Evolutionary conservation across 2,888 invertebrate species (phyloP), one percentile per base, ranked within the genome.

Genomic region (Fragum sueziense): DNA sequence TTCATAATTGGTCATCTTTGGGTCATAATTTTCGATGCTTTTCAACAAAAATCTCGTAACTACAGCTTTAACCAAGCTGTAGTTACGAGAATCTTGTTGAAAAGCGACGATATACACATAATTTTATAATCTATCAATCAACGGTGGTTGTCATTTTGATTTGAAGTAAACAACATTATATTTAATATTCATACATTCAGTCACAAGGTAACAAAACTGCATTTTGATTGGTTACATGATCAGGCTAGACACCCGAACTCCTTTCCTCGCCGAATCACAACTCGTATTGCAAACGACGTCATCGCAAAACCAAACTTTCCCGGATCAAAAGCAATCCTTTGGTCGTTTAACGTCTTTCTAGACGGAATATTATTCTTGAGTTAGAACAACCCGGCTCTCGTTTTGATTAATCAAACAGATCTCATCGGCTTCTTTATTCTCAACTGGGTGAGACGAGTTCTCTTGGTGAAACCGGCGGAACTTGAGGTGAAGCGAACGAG

Each of bases 361-460:
- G 31, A 61, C 61, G 47, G 59, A 61, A 61, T 33, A 33, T n/a
- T 33, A 33, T 33, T 61, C 61, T 31, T 4, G 33, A 33, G n/a
- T 33, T 31, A 29, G 61, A 61, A 20, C 31, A 33, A 27, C 7
- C 33, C n/a, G 31, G 33, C 31, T 61, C 61, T 61, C 33, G 33
- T 61, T 61, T 33, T 61, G 33, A 33, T n/a, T 29, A 61, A 61
- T 61, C 61, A 33, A 61, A 61, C 61, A 61, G 27, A 29, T 7
- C 57, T 61, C 33, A 33, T 61, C 33, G n/a, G 14, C 33, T 11
- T 17, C 33, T 61, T 9, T 4, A 61, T 27, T 54, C 25, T 70
- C 68, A 86, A 77, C 83, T 86, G 2, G 85, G 77, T 22, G 84
- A 82, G 14, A 86, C 75, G 14, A 86, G 76, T 20, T 77, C 80